Percentiles rank a stretch among this genome's conserved stretches.
phyloP scores from a whole-genome alignment of 2,113 vertebrate species.

The Rhynchomys soricoides region DNA sequence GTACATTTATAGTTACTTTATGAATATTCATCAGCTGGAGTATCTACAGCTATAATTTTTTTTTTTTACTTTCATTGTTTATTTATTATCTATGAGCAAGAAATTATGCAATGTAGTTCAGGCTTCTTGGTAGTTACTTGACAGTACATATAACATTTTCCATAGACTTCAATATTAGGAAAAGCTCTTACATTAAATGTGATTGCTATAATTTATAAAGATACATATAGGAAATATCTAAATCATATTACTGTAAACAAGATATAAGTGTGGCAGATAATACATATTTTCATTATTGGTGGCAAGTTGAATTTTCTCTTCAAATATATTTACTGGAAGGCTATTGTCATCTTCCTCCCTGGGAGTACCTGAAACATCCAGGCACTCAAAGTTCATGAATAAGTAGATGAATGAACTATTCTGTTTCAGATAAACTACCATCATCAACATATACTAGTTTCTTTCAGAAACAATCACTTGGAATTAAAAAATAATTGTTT shows the following conservation, averaged over 20 bases:
- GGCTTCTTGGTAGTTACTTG: rapidly evolving
- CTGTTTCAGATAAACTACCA: neutral
- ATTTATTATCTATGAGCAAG: slow-evolving; percentile 4
- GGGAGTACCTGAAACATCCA: neutral
- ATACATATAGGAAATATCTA: neutral
- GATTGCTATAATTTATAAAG: neutral
- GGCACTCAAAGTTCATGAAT: neutral
- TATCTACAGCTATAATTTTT: neutral
- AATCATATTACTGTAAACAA: neutral
- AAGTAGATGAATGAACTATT: neutral
- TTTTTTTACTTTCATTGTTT: slow-evolving; percentile 51
- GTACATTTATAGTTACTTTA: slow-evolving; percentile 48
- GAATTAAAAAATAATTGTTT: slow-evolving; percentile 2
- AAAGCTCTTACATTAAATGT: neutral
- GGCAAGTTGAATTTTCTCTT: neutral
- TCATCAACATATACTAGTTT: neutral
- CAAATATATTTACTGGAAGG: neutral
- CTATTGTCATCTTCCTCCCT: neutral
- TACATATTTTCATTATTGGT: neutral
- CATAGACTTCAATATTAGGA: neutral
- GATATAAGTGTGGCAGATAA: neutral
- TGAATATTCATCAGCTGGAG: slow-evolving; percentile 47
- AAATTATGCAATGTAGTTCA: neutral
- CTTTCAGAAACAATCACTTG: neutral
- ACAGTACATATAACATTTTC: neutral